phyloP scores from a whole-genome alignment of 2,113 vertebrate genomes.

The Redunca redunca region DNA sequence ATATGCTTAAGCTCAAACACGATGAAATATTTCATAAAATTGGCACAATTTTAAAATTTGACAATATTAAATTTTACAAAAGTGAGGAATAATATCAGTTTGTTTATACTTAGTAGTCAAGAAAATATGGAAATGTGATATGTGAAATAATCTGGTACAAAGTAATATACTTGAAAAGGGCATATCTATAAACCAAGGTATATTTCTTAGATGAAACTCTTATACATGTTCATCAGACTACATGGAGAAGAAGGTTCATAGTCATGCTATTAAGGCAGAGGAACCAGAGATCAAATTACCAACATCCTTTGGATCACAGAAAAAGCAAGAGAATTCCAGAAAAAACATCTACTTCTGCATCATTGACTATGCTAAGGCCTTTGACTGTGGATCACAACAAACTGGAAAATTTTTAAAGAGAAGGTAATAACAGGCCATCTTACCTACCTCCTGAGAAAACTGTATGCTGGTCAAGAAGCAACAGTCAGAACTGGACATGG shows the following conservation, averaged over 20 bases:
- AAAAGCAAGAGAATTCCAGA: neutral
- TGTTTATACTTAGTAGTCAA: neutral
- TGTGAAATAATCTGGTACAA: neutral
- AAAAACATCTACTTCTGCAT: neutral
- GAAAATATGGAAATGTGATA: neutral
- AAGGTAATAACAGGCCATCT: neutral
- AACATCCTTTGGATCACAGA: neutral
- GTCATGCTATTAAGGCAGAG: neutral
- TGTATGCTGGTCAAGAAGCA: neutral
- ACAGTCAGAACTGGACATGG: neutral
- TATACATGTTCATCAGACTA: neutral
- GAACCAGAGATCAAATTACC: neutral
- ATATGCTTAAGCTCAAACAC: neutral
- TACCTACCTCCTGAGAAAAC: neutral
- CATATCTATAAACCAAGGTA: neutral
- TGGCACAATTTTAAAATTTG: neutral
- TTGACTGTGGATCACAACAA: neutral
- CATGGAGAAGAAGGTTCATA: neutral
- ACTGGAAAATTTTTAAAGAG: neutral
- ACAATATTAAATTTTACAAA: neutral
- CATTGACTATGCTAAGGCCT: neutral
- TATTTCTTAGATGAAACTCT: neutral
- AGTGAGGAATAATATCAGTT: slow-evolving; percentile 4
- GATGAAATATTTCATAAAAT: neutral
- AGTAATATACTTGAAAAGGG: slow-evolving; percentile 7